These are phyloP conservation scores for Leptinotarsa peninsularis DNA, from an alignment of 2,888 invertebrate species.

Conservation along the genomic window DNA sequence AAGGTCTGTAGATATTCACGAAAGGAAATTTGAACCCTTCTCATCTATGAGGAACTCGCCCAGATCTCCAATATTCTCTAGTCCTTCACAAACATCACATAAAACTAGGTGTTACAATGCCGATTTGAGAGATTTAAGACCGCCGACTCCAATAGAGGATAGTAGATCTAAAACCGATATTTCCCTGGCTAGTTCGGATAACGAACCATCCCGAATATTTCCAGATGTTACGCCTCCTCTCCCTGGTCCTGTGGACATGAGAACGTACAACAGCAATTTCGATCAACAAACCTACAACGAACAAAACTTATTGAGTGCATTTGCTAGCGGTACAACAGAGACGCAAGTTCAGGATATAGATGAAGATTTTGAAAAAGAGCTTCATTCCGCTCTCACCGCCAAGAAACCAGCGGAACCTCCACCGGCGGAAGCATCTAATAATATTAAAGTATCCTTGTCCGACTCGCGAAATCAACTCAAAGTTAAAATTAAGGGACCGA, in stretches of 20 bases:
- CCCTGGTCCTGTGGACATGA: conserved; percentile 91
- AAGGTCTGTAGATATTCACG: conserved; percentile 79
- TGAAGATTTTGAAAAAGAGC: conserved; percentile 82
- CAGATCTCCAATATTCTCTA: conserved; percentile 71
- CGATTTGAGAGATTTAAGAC: conserved; percentile 67
- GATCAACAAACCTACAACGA: conserved; percentile 73
- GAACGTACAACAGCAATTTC: conserved; percentile 80
- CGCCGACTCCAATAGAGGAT: conserved; percentile 68
- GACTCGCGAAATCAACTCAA: conserved; percentile 89
- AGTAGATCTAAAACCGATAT: conserved; percentile 55
- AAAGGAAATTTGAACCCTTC: conserved; percentile 70
- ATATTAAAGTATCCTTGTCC: conserved; percentile 79
- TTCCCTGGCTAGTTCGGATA: conserved; percentile 49
- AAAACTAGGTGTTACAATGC: conserved; percentile 58
- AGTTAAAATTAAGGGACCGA: conserved; percentile 90
- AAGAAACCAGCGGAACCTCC: conserved; percentile 68
- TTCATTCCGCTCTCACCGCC: conserved; percentile 76
- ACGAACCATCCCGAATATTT: conserved; percentile 65
- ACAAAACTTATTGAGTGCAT: conserved; percentile 75
- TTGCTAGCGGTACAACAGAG: conserved; percentile 77
- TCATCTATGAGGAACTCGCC: conserved; percentile 69
- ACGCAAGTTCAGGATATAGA: conserved; percentile 78
- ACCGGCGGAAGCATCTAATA: conserved; percentile 66
- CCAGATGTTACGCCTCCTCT: conserved; percentile 78
- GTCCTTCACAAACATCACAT: conserved; percentile 65